These are phyloP conservation scores for Scaptodrosophila lebanonensis DNA, from an alignment of 1,140 invertebrate genomes.

Conservation along the genomic window DNA sequence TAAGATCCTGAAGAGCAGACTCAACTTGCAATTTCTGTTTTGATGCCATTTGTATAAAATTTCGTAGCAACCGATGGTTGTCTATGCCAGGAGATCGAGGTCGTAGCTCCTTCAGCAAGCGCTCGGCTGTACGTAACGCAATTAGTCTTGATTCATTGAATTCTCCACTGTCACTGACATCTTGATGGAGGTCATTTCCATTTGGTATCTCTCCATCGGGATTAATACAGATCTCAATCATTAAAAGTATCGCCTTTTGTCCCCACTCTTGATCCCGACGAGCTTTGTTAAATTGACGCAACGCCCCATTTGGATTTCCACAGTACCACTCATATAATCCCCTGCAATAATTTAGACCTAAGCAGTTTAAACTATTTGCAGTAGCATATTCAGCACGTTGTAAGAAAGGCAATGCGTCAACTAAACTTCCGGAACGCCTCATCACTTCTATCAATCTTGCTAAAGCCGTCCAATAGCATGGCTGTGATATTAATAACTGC, in stretches of 20 bases:
- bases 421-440: constrained; percentile 88
- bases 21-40: constrained; percentile 92
- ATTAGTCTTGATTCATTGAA: constrained; percentile 85
- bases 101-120: constrained; percentile 86
- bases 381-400: constrained; percentile 83
- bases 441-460: constrained; percentile 92
- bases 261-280: constrained; percentile 91
- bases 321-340: constrained; percentile 93
- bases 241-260: constrained; percentile 89
- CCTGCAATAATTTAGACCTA: constrained; percentile 82
- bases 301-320: constrained; percentile 90
- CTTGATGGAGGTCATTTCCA: constrained; percentile 79
- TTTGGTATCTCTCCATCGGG: constrained; percentile 82
- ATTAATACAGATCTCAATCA: constrained; percentile 97
- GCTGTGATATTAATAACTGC: constrained; percentile 88
- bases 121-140: constrained; percentile 89
- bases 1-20: constrained; percentile 88
- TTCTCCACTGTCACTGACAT: constrained; percentile 80
- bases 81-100: constrained; percentile 80
- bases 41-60: constrained; percentile 90
- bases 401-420: constrained; percentile 86
- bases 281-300: constrained; percentile 91
- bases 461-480: constrained; percentile 89
- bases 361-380: constrained; percentile 78
- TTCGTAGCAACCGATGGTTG: constrained; percentile 85